Evolutionary conservation across 1,140 invertebrate species (phyloP), one percentile per base, ranked within the genome.

Genomic region (Lordiphosa collinella): DNA sequence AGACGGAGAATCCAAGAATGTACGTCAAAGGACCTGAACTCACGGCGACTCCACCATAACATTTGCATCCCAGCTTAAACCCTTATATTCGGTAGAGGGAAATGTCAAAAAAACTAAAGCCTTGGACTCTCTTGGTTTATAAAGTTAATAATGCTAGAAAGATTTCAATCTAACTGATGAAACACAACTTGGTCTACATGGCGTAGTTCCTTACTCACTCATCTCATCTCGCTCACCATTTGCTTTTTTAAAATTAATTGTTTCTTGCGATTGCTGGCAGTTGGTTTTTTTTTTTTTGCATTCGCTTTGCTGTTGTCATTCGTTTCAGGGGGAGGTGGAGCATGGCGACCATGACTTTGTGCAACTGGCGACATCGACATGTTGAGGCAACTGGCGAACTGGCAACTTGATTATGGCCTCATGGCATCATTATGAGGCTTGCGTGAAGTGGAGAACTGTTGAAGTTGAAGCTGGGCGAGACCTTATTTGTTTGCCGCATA

Each of bases 401-500:
- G 53, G 60, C 65, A 68, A 58, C 60, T 53, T 68, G 65, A 68
- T 68, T 68, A 53, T 53, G 60, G 64, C 10, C 55, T 50, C 48
- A 44, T 69, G 47, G 46, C 66, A 50, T 65, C 55, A 69, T 69
- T 65, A 69, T 69, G 61, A 49, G 36, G 29, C 54, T 64, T 44
- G 44, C 46, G 22, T 12, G 18, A 3, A 6, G 9, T 12, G 29
- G 41, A 13, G 41, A 25, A 25, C 2, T 11, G 11, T 22, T 12
- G 11, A 44, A 25, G 29, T 22, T 6, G 41, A 44, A 12, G 9
- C 11, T 29, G 13, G 29, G 46, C 50, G 22, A 31, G 61, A 65
- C 51, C 66, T 69, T 69, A 69, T 69, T 65, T 69, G 50, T 54
- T 69, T 69, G 66, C 34, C 47, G 61, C 66, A 69, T 69, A 69